Evolutionary conservation across 2,113 vertebrate species (phyloP).

Genomic region (Grammomys dolichurus): DNA sequence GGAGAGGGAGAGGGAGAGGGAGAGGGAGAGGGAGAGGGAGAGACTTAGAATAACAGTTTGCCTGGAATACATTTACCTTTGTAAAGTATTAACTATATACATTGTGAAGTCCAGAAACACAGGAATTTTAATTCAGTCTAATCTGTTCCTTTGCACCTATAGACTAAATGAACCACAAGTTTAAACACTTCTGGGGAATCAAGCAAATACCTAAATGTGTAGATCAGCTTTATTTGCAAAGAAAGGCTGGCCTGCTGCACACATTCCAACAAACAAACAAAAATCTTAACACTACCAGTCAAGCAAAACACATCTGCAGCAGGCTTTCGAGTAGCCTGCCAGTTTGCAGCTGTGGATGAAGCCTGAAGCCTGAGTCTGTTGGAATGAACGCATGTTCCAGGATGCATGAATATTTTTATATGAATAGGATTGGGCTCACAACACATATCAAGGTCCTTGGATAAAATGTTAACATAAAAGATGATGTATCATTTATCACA

Average conservation of each 20-base stretch:
- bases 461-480: slow-evolving; percentile 69
- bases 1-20: neutral
- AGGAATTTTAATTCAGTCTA: neutral
- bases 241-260: neutral
- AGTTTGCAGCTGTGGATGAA: neutral
- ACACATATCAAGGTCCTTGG: slow-evolving; percentile 52
- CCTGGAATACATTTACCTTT: neutral
- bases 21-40: neutral
- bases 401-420: slow-evolving; percentile 63
- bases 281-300: slow-evolving; percentile 22
- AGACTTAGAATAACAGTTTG: neutral
- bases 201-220: slow-evolving; percentile 2
- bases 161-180: neutral
- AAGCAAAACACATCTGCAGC: slow-evolving; percentile 50
- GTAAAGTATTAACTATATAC: neutral
- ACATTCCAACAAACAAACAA: slow-evolving; percentile 48
- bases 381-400: neutral
- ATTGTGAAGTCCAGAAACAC: neutral
- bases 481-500: slow-evolving; percentile 65
- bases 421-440: slow-evolving; percentile 27
- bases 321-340: slow-evolving; percentile 17
- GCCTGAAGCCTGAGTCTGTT: slow-evolving; percentile 15
- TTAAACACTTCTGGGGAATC: neutral
- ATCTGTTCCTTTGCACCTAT: neutral
- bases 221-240: slow-evolving; percentile 23